phyloP scores from a whole-genome alignment of 2,888 invertebrate genomes.

The Trypoxylon attenuatum region DNA sequence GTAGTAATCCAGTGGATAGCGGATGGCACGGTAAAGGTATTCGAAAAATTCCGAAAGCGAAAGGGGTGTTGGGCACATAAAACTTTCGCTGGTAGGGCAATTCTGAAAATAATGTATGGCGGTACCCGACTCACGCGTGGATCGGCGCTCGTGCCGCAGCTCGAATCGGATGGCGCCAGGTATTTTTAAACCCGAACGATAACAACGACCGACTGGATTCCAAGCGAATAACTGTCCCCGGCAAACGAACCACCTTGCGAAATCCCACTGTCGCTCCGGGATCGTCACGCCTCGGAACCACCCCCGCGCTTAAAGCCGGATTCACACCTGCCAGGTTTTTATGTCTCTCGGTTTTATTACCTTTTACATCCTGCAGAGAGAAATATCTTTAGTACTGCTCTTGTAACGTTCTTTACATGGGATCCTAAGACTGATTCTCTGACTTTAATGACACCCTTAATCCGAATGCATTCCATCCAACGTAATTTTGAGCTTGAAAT shows the following conservation, averaged over 20 bases:
- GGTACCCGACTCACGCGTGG: slow-evolving; percentile 8
- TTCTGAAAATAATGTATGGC: slow-evolving; percentile 32
- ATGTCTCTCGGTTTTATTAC: background rate
- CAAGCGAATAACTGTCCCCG: slow-evolving; percentile 39
- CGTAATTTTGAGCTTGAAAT: too few species aligned
- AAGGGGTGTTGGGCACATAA: slow-evolving; percentile 7
- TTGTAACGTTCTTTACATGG: too few species aligned
- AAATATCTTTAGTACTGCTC: too few species aligned
- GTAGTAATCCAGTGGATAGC: background rate
- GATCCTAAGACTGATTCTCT: background rate
- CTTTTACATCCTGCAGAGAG: too few species aligned
- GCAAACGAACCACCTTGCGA: slow-evolving; percentile 46
- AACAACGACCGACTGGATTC: slow-evolving; percentile 48
- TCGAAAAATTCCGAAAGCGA: background rate
- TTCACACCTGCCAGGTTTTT: slow-evolving; percentile 4
- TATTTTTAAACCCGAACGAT: slow-evolving; percentile 57
- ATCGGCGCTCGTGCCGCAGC: slow-evolving; percentile 27
- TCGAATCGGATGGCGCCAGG: slow-evolving; percentile 50
- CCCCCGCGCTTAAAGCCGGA: slow-evolving; percentile 20
- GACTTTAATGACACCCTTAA: too few species aligned
- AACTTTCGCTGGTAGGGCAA: slow-evolving; percentile 39
- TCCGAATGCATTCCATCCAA: too few species aligned
- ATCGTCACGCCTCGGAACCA: slow-evolving; percentile 25
- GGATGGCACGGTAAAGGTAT: background rate
- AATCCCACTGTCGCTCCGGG: slow-evolving; percentile 30